A percentile compares a stretch with the other conserved stretches of the same genome.
These are phyloP conservation scores for Dolichallabes microphthalmus DNA, from an alignment of 2,113 vertebrate genomes.

Conservation along the genomic window DNA sequence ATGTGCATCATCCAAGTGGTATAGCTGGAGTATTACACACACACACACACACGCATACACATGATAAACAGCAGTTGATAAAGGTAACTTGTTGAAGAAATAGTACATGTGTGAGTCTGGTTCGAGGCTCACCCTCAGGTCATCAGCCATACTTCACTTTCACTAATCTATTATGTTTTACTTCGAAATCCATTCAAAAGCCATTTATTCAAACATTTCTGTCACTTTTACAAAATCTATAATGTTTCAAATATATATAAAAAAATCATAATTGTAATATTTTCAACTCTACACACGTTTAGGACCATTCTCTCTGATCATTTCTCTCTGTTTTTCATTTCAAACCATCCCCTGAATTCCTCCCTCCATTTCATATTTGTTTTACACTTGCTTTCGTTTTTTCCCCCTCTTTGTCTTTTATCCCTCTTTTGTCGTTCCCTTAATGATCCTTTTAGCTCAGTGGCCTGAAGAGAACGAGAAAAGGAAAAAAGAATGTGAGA, in stretches of 20 bases:
- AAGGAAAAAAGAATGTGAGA: slow-evolving; percentile 55
- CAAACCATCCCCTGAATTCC: slow-evolving; percentile 30
- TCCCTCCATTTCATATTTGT: slow-evolving; percentile 51
- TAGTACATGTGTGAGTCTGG: not conserved
- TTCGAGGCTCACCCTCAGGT: not conserved
- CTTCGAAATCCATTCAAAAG: not conserved
- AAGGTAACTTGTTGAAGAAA: no score
- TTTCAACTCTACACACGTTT: not conserved
- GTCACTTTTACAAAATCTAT: not conserved
- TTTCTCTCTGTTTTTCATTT: slow-evolving; percentile 9
- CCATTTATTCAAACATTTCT: not conserved
- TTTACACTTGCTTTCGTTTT: slow-evolving; percentile 37
- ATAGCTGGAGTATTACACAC: no score
- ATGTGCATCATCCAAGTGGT: no score
- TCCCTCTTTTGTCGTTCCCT: slow-evolving; percentile 32
- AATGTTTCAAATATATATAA: not conserved
- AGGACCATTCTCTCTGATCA: not conserved
- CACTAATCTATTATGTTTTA: not conserved
- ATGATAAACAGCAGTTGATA: no score
- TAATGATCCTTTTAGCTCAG: slow-evolving; percentile 45
- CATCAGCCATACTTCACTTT: not conserved
- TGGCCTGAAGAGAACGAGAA: slow-evolving; percentile 45
- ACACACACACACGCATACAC: no score
- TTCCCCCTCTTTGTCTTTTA: slow-evolving; percentile 27
- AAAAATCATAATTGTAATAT: not conserved